Conservation (phyloP, 2,888 invertebrate genomes). For the Chironomus tentans region DNA sequence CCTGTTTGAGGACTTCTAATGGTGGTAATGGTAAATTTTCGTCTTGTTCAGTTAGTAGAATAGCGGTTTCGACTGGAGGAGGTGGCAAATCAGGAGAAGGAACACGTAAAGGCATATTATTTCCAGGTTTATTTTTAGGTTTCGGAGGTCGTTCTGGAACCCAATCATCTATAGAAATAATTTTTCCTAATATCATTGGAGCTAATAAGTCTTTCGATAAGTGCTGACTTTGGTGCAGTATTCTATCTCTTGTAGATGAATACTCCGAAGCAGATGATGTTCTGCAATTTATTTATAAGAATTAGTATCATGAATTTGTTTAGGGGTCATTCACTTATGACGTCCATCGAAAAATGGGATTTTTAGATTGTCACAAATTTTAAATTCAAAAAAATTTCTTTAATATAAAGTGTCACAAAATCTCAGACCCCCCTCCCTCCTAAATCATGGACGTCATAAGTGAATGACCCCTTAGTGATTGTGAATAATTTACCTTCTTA, state of each 20-base stretch:
- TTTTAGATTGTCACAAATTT: no score
- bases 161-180: slow-evolving; percentile 57
- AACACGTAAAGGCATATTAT: slow-evolving; percentile 30
- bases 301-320: no score
- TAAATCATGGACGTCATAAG: no score
- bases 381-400: no score
- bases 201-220: slow-evolving; percentile 44
- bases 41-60: slow-evolving; percentile 36
- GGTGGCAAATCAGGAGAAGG: slow-evolving; percentile 43
- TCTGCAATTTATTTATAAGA: slow-evolving; percentile 35
- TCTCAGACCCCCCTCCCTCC: no score
- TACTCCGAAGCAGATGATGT: slow-evolving; percentile 63
- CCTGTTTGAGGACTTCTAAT: slow-evolving; percentile 38
- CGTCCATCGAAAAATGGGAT: no score
- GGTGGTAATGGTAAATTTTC: slow-evolving; percentile 43
- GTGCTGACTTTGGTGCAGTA: slow-evolving; percentile 31
- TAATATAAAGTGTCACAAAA: no score
- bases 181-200: slow-evolving; percentile 52
- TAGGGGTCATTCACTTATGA: no score
- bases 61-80: slow-evolving; percentile 32
- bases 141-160: slow-evolving; percentile 69
- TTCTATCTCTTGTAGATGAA: slow-evolving; percentile 42
- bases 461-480: no score
- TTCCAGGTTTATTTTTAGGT: slow-evolving; percentile 45
- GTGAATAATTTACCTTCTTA: slow-evolving; percentile 30